Evolutionary conservation across 1,140 invertebrate genomes (phyloP), one percentile per base, ranked within the genome.

Genomic region (Alviniconcha marisindica): DNA sequence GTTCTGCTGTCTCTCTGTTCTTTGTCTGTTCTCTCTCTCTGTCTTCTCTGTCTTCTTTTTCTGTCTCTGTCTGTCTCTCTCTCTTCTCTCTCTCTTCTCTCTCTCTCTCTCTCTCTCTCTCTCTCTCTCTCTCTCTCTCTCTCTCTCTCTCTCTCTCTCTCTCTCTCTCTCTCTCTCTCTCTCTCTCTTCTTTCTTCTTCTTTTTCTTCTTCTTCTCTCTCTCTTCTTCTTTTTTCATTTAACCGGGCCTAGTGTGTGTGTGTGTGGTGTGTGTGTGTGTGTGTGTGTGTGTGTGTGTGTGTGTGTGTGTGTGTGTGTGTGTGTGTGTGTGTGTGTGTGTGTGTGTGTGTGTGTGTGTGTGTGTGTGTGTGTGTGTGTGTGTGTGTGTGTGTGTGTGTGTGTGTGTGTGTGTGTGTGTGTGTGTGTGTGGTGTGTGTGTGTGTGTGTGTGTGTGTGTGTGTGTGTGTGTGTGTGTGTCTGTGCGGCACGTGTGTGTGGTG

Each of bases 21-120:
- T 56, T 36, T 48, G 15, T 40, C 44, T 48, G 12, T 71, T 28
- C 74, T 42, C 44, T 76, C 71, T 24, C 51, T 66, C 54, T 42
- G 33, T 40, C 74, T 71, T 38, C 48, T 48, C 36, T 77, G 44
- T 66, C 38, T 73, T 69, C 79, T 78, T 79, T 81, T 54, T 81
- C 80, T 60, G 63, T 56, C 60, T 28, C 48, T 63, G 2, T 77
- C 71, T 24, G 15, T 63, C 40, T 31, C 33, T 44, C 12, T 66
- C 66, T 60, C 69, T 51, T 74, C 66, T 14, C 36, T 42, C 28
- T 36, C 28, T 74, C 31, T 15, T 42, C 40, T 66, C 44, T 48
- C 33, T 40, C 15, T 44, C 66, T 51, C 54, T 36, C 54, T 54
- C 38, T 48, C 36, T 36, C 33, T 44, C 28, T 74, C 66, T 36